Base-by-base conservation (phyloP, 2,113 vertebrate genomes). In the Hypomesus transpacificus region DNA sequence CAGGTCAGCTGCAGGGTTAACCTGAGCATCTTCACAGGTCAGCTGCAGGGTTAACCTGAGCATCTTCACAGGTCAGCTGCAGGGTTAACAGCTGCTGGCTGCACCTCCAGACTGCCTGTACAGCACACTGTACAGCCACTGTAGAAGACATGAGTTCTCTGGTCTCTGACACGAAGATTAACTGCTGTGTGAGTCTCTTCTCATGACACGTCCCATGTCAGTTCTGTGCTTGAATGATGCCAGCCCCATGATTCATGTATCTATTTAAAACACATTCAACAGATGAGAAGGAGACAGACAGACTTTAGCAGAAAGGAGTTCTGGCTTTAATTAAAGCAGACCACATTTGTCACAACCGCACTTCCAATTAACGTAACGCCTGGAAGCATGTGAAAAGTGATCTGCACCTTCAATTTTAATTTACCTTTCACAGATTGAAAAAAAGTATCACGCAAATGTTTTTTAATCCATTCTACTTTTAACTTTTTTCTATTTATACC, bases 281-380 rank as follows among this genome's bases (percentile, higher is more conserved):
- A 71, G 53, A 72, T 17, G 57, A 61, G 16, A 67, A 62, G 16
- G 65, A 72, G 60, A 59, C 14, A 59, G 59, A 46, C 58, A 14
- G 4, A 56, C 57, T 54, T 63, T 50, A 75, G 60, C 6, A 20
- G 50, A 50, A 64, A 28, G 11, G 71, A 62, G 56, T 68, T 59
- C 34, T 67, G 54, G 64, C 53, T 76, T 81, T 82, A 85, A 83
- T 86, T 86, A 80, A 77, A 83, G 77, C 68, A 70, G 17, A 67
- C 54, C 73, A 80, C 75, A 81, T 81, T 72, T 81, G 79, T 82
- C 84, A 80, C 77, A 71, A 70, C 54, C 70, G 72, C 74, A 70
- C 50, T 31, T 52, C 72, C 77, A 71, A 81, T 85, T 83, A 81
- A 77, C 77, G 74, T 75, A 76, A 69, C 65, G 75, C 79, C 73